Percentiles rank a stretch among this genome's conserved stretches.
Conservation (phyloP, 2,113 vertebrate genomes). For the Nansenia antarctica region DNA sequence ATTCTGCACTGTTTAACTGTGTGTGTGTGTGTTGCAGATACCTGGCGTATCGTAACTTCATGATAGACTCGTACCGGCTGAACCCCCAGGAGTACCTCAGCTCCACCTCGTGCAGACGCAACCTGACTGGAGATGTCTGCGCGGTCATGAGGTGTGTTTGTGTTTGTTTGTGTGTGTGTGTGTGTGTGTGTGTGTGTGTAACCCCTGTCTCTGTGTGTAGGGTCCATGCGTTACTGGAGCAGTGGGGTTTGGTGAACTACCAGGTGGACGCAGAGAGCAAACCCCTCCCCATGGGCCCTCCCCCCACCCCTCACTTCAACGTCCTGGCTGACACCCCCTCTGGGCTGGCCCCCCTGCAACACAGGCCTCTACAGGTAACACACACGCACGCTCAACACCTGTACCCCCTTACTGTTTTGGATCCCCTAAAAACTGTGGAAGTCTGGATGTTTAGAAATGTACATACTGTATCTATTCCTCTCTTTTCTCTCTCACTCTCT, state of each 20-base stretch:
- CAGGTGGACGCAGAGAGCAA: conserved; percentile 97
- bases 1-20: background rate
- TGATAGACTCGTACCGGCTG: conserved; percentile 95
- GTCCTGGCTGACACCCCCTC: conserved; percentile 88
- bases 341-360: conserved; percentile 88
- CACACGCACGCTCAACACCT: background rate
- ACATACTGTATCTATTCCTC: background rate
- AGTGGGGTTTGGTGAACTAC: conserved; percentile 98
- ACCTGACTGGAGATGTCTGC: conserved; percentile 95
- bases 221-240: conserved; percentile 94
- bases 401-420: no score
- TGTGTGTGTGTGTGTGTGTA: conserved; percentile 10
- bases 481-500: background rate
- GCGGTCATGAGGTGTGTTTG: conserved; percentile 89
- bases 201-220: conserved; percentile 70
- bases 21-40: conserved; percentile 73
- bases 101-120: conserved; percentile 92
- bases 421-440: background rate
- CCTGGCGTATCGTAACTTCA: conserved; percentile 97
- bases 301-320: conserved; percentile 96
- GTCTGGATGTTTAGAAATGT: background rate
- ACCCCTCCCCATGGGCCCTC: conserved; percentile 95
- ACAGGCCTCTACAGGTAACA: conserved; percentile 88
- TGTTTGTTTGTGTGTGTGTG: conserved; percentile 1
- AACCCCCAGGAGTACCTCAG: conserved; percentile 97